phyloP scores from a whole-genome alignment of 1,140 invertebrate genomes.

The Medauroidea extradentata region DNA sequence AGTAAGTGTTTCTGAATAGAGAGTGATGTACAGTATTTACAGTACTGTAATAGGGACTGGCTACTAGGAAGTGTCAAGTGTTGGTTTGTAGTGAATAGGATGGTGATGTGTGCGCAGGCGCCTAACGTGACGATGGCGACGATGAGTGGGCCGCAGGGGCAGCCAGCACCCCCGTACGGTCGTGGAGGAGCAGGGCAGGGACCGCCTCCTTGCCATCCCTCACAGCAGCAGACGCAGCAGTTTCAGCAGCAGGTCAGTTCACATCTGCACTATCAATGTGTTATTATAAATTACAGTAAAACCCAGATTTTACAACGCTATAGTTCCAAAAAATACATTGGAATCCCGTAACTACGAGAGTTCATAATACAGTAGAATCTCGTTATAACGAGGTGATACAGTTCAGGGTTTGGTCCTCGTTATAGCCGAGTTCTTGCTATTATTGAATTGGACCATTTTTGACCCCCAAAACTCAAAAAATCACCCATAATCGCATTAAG shows the following conservation, averaged over 20 bases:
- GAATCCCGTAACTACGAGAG: no score
- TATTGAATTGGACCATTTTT: no score
- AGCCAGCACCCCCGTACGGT: conserved; percentile 55
- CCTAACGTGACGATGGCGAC: conserved; percentile 62
- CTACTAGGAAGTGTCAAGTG: background rate
- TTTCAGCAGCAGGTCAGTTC: conserved; percentile 47
- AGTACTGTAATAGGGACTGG: background rate
- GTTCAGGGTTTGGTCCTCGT: no score
- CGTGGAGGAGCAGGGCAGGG: conserved; percentile 18
- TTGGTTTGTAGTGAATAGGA: background rate
- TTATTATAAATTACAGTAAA: no score
- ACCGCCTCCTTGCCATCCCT: conserved; percentile 34
- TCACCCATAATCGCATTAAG: no score
- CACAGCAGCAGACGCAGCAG: conserved; percentile 44
- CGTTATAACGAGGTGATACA: no score
- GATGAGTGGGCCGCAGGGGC: conserved; percentile 47
- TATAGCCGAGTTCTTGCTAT: no score
- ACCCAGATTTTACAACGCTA: no score
- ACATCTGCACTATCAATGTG: no score
- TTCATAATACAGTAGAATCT: no score
- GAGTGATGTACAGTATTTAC: background rate
- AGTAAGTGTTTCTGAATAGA: background rate
- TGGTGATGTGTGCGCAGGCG: conserved; percentile 41
- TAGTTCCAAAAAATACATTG: no score
- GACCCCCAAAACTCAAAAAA: no score